Conservation (phyloP, 2,113 vertebrate species). For the western clawed frog (Xenopus tropicalis) region DNA sequence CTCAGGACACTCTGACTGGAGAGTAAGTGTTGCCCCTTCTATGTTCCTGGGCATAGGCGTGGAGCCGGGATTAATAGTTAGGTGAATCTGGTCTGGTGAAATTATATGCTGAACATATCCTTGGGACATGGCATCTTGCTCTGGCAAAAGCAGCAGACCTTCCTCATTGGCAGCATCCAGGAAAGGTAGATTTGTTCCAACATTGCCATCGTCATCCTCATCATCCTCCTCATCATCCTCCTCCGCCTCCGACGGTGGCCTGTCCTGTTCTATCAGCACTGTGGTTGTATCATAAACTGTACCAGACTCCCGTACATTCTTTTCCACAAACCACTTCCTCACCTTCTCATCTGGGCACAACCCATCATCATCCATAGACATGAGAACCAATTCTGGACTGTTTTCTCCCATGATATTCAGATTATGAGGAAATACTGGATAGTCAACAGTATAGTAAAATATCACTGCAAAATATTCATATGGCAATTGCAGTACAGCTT, state of each 20-base stretch:
- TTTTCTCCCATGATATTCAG: slow-evolving; percentile 82
- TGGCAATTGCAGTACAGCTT: background rate
- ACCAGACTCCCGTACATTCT: slow-evolving; percentile 53
- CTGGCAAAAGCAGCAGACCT: slow-evolving; percentile 81
- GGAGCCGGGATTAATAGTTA: slow-evolving; percentile 96
- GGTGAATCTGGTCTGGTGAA: slow-evolving; percentile 94
- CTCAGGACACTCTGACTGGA: slow-evolving; percentile 96
- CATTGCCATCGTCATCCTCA: slow-evolving; percentile 71
- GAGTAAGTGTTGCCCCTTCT: slow-evolving; percentile 91
- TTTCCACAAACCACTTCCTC: slow-evolving; percentile 38
- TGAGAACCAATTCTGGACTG: slow-evolving; percentile 76
- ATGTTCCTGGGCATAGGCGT: slow-evolving; percentile 98
- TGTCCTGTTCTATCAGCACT: slow-evolving; percentile 95
- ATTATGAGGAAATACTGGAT: background rate
- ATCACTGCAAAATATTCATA: background rate
- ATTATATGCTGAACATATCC: slow-evolving; percentile 98
- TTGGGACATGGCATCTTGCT: slow-evolving; percentile 93
- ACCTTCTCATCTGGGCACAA: slow-evolving; percentile 73
- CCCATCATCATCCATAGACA: slow-evolving; percentile 77
- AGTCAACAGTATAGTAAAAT: background rate
- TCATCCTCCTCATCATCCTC: slow-evolving; percentile 75
- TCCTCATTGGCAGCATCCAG: slow-evolving; percentile 84
- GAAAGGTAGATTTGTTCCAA: slow-evolving; percentile 81
- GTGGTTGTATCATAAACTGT: slow-evolving; percentile 94
- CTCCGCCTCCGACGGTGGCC: slow-evolving; percentile 76